phyloP scores from a whole-genome alignment of 2,888 invertebrate genomes.

The Drosophila neoperkinsi region DNA sequence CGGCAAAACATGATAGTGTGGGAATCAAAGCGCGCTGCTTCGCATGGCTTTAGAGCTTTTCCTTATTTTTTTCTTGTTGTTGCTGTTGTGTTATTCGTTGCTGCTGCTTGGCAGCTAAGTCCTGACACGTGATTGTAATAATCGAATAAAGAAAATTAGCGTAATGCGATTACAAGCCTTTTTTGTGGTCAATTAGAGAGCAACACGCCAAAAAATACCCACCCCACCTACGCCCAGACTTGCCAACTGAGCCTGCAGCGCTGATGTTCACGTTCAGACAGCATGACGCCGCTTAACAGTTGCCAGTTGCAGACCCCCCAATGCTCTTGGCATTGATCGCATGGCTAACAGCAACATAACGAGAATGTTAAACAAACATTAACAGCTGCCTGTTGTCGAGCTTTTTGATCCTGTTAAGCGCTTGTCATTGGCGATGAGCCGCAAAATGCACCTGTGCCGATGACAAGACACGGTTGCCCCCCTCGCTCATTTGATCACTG shows the following conservation, averaged over 20 bases:
- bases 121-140: conserved; percentile 73
- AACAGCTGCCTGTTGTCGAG: background rate
- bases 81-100: background rate
- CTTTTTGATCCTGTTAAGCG: conserved; percentile 7
- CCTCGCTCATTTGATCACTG: conserved; percentile 7
- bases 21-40: conserved; percentile 60
- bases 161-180: conserved; percentile 61
- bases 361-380: background rate
- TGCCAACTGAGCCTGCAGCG: conserved; percentile 27
- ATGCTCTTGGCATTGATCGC: conserved; percentile 13
- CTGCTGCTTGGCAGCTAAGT: conserved; percentile 59
- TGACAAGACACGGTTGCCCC: background rate
- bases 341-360: background rate
- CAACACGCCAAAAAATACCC: conserved; percentile 14
- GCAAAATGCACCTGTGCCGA: conserved; percentile 21
- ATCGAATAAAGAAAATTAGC: conserved; percentile 61
- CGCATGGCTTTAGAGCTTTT: conserved; percentile 28
- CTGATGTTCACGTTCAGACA: conserved; percentile 10
- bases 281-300: conserved; percentile 7
- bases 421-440: background rate
- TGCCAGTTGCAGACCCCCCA: background rate
- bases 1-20: conserved; percentile 71
- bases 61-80: background rate
- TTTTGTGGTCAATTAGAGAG: conserved; percentile 68
- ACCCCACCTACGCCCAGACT: conserved; percentile 1